phyloP scores from a whole-genome alignment of 2,113 vertebrate genomes.

The Zeus faber region DNA sequence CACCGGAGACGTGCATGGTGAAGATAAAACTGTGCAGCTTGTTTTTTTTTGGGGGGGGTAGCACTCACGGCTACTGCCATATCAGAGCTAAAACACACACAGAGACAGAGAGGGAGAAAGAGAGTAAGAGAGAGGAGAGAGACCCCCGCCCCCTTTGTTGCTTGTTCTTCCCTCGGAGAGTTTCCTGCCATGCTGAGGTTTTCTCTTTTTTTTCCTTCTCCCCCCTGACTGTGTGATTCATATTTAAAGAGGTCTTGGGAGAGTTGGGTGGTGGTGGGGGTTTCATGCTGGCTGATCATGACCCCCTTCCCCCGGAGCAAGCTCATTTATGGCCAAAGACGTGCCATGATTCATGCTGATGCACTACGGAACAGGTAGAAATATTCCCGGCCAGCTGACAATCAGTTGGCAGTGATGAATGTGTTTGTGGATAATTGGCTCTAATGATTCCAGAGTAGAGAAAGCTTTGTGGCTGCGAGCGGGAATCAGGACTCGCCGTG shows the following conservation, averaged over 20 bases:
- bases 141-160: neutral
- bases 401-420: slow-evolving; percentile 7
- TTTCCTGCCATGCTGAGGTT: neutral
- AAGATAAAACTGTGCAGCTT: neutral
- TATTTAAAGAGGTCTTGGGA: slow-evolving; percentile 4
- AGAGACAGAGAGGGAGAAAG: neutral
- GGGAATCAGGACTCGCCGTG: slow-evolving; percentile 4
- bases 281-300: neutral
- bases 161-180: neutral
- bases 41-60: neutral
- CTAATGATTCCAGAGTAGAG: slow-evolving; percentile 4
- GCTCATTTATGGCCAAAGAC: neutral
- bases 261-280: neutral
- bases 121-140: too few relatives aligned
- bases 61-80: neutral
- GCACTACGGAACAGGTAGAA: neutral
- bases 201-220: neutral
- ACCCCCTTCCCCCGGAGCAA: neutral
- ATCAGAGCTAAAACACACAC: slow-evolving; percentile 6
- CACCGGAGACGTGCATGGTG: neutral
- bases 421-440: neutral
- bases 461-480: neutral
- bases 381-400: neutral
- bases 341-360: neutral
- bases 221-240: neutral